Conservation (phyloP, 2,797 vertebrate genomes). For the Stomatorhinus walkeri region DNA sequence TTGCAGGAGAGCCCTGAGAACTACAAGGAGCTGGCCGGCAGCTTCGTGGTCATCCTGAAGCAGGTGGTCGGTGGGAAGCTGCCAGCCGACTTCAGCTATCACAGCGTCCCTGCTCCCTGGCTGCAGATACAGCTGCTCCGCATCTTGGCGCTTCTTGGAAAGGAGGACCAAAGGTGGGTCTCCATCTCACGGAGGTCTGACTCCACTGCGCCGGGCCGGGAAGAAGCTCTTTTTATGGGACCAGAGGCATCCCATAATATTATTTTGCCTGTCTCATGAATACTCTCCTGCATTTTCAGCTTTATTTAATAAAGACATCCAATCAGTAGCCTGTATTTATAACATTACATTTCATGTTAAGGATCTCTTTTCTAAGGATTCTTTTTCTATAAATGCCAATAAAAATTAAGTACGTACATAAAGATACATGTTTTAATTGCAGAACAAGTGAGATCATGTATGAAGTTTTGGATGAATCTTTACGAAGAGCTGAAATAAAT, state of each 20-base stretch:
- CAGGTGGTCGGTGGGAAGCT: constrained; percentile 95
- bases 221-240: not conserved
- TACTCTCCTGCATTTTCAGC: not conserved
- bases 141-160: constrained; percentile 84
- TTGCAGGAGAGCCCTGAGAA: constrained; percentile 75
- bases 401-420: not conserved
- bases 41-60: constrained; percentile 89
- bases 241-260: not conserved
- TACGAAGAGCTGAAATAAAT: constrained; percentile 93
- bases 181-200: not conserved
- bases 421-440: constrained; percentile 29
- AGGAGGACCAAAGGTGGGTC: constrained; percentile 76
- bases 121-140: constrained; percentile 91
- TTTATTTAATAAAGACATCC: not conserved
- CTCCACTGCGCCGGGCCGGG: not conserved
- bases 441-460: constrained; percentile 91
- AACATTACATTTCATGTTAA: not conserved
- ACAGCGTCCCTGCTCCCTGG: constrained; percentile 93
- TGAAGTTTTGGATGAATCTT: constrained; percentile 90
- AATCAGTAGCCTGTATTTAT: not conserved
- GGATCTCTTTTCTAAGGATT: not conserved
- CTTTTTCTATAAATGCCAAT: not conserved
- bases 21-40: constrained; percentile 82
- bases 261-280: not conserved
- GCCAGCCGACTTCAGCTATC: constrained; percentile 90